Evolutionary conservation across 2,888 invertebrate species (phyloP).

Genomic region (Nowickia ferox): DNA sequence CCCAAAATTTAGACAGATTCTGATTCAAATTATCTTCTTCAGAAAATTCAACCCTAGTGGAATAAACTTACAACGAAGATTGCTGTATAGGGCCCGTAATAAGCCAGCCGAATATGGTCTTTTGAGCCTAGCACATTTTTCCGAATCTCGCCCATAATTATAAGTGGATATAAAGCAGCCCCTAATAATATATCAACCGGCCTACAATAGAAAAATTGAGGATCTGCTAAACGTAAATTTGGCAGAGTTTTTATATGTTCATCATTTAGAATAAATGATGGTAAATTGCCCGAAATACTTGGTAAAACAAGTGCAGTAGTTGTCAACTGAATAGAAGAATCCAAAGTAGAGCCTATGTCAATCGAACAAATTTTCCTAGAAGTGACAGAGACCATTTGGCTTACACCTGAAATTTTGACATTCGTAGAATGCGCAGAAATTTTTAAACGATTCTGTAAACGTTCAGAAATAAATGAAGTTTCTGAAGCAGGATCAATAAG

Average conservation of each 20-base stretch:
- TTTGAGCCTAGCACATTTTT: too few relatives aligned
- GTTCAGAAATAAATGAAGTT: too few relatives aligned
- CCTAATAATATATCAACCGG: background rate
- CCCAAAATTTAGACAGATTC: background rate
- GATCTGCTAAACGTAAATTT: background rate
- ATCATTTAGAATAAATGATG: background rate
- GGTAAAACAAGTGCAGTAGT: background rate
- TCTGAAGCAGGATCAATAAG: constrained; percentile 2
- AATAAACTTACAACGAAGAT: background rate
- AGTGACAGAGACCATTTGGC: background rate
- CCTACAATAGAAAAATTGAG: background rate
- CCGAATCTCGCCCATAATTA: too few relatives aligned
- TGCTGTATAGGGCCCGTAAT: background rate
- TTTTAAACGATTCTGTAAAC: too few relatives aligned
- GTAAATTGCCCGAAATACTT: background rate
- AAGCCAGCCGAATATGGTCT: too few relatives aligned
- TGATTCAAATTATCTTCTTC: background rate
- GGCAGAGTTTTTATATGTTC: background rate
- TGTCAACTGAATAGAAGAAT: background rate
- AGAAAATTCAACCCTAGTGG: background rate
- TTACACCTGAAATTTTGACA: background rate
- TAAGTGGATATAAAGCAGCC: background rate
- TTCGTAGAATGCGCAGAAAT: too few relatives aligned
- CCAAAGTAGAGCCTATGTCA: background rate
- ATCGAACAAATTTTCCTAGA: background rate